These are phyloP conservation scores for Heliconius hermathena DNA, from an alignment of 1,140 invertebrate genomes.

Conservation along the genomic window DNA sequence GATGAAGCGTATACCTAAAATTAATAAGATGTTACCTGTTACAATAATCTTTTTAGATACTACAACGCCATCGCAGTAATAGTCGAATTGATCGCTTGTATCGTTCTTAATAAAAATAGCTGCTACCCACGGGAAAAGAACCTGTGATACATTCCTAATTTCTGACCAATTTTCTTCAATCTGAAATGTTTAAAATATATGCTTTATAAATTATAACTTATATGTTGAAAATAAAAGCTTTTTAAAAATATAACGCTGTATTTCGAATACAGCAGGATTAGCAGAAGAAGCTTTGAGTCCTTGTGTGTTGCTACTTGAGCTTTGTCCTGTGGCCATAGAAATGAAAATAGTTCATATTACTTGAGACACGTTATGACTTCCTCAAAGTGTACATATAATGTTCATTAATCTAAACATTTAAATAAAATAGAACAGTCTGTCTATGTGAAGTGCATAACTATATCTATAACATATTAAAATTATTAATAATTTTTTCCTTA, in stretches of 20 bases:
- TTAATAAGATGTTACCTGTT: constrained; percentile 48
- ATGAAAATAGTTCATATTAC: no score
- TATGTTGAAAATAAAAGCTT: no score
- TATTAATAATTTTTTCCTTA: no score
- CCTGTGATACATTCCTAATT: constrained; percentile 16
- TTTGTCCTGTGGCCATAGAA: no score
- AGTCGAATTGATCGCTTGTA: constrained; percentile 56
- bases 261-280: not conserved
- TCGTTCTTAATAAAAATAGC: constrained; percentile 64
- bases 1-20: not conserved
- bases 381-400: no score
- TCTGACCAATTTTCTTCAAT: constrained; percentile 24
- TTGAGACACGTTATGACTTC: no score
- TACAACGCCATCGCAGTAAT: constrained; percentile 63
- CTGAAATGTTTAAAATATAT: constrained; percentile 32
- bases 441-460: no score
- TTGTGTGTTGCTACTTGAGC: no score
- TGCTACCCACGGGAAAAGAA: constrained; percentile 61
- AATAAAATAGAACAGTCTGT: no score
- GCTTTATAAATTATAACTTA: not conserved
- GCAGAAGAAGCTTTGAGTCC: not conserved
- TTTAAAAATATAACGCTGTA: not conserved
- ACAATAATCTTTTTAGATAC: constrained; percentile 51
- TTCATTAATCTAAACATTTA: no score
- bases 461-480: no score